Conservation (phyloP, 2,797 vertebrate genomes). For the Fringilla coelebs region DNA sequence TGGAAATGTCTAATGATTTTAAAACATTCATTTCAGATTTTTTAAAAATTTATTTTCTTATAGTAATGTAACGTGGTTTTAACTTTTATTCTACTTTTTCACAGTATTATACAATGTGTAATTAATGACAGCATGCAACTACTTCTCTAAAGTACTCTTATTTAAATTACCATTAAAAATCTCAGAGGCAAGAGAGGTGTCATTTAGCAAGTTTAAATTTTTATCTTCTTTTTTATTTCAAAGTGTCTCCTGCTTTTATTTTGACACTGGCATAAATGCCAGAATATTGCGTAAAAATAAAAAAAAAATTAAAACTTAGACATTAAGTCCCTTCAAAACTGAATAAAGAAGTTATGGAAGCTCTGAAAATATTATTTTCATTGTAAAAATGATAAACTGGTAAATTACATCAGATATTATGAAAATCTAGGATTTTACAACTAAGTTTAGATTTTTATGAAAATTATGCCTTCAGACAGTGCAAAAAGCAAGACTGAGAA, state of each 20-base stretch:
- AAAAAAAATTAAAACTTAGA: not conserved
- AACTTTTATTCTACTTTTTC: not conserved
- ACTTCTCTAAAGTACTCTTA: not conserved
- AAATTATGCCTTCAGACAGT: not conserved
- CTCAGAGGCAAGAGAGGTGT: not conserved
- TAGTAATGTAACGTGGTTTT: not conserved
- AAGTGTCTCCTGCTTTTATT: not conserved
- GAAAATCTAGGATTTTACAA: not conserved
- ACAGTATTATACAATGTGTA: not conserved
- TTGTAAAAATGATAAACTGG: not conserved
- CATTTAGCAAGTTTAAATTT: not conserved
- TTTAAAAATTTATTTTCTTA: not conserved
- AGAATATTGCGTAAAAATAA: not conserved
- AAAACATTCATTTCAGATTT: not conserved
- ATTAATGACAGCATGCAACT: not conserved
- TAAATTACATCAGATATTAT: not conserved
- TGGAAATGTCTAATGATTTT: not conserved
- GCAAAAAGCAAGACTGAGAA: not conserved
- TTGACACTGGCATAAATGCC: not conserved
- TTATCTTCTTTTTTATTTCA: not conserved
- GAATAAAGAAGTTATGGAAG: not conserved
- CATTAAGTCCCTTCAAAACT: not conserved
- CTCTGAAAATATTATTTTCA: not conserved
- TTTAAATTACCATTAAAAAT: not conserved
- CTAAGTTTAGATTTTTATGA: not conserved